These are phyloP conservation scores for Catocala nupta DNA, from an alignment of 2,888 invertebrate genomes.

Conservation along the genomic window DNA sequence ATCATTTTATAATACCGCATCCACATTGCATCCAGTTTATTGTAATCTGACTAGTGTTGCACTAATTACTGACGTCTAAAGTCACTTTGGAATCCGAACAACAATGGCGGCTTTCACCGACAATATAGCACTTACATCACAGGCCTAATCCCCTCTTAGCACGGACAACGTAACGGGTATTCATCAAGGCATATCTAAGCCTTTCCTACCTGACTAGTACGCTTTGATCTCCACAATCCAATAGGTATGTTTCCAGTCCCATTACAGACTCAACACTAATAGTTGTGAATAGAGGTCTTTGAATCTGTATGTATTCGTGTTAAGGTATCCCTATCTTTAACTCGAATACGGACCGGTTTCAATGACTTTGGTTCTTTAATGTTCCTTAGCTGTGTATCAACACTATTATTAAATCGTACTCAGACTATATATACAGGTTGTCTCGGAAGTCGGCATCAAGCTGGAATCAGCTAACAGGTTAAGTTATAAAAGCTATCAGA, in stretches of 20 bases:
- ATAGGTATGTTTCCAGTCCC: constrained; percentile 63
- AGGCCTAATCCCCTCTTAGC: constrained; percentile 34
- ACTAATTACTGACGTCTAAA: not conserved
- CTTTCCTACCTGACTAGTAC: constrained; percentile 40
- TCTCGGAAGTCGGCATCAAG: too few relatives aligned
- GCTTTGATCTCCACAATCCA: constrained; percentile 60
- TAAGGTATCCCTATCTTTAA: too few relatives aligned
- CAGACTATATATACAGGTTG: too few relatives aligned
- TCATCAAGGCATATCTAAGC: constrained; percentile 39
- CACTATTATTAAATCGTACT: too few relatives aligned
- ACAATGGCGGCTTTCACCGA: constrained; percentile 10
- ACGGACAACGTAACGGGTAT: constrained; percentile 31
- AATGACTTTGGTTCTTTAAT: constrained; percentile 57
- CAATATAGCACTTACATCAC: constrained; percentile 29
- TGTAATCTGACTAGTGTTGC: too few relatives aligned
- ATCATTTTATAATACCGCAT: not conserved
- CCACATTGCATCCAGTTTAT: not conserved
- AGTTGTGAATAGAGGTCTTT: constrained; percentile 58
- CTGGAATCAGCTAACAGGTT: too few relatives aligned
- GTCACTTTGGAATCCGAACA: constrained; percentile 6
- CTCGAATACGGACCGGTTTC: constrained; percentile 18
- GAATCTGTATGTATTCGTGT: too few relatives aligned
- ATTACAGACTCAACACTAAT: constrained; percentile 58
- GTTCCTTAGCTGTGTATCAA: constrained; percentile 40
- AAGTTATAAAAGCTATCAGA: too few relatives aligned